Evolutionary conservation across 2,888 invertebrate species (phyloP).

Genomic region (Ophion obscuratus): DNA sequence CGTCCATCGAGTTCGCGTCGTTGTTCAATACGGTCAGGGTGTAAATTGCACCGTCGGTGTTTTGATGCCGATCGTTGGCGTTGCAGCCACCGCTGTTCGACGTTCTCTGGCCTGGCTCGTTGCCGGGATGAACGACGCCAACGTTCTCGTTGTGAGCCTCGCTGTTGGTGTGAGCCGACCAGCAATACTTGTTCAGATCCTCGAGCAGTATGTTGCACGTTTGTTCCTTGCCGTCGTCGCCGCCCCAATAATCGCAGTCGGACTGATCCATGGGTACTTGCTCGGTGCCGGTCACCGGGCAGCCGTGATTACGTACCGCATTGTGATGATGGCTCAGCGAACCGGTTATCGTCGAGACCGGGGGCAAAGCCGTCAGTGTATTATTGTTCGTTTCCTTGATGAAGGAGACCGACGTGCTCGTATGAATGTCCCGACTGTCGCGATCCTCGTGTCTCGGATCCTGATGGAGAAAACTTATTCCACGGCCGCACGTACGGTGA

Average conservation of each 20-base stretch:
- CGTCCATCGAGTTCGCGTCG: slow-evolving; percentile 85
- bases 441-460: slow-evolving; percentile 75
- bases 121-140: slow-evolving; percentile 84
- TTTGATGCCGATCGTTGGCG: slow-evolving; percentile 80
- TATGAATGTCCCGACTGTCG: slow-evolving; percentile 75
- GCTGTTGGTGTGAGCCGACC: slow-evolving; percentile 85
- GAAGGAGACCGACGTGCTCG: slow-evolving; percentile 76
- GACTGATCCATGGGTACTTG: slow-evolving; percentile 86
- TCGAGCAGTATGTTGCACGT: slow-evolving; percentile 87
- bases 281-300: slow-evolving; percentile 84
- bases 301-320: slow-evolving; percentile 73
- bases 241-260: slow-evolving; percentile 89
- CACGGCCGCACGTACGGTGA: slow-evolving; percentile 83
- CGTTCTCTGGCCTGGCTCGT: slow-evolving; percentile 85
- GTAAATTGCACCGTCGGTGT: slow-evolving; percentile 89
- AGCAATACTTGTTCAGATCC: slow-evolving; percentile 94
- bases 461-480: slow-evolving; percentile 76
- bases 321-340: slow-evolving; percentile 80
- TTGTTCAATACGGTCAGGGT: slow-evolving; percentile 94
- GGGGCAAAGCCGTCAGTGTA: slow-evolving; percentile 84
- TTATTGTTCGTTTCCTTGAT: slow-evolving; percentile 87
- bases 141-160: slow-evolving; percentile 86
- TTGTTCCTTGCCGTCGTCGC: slow-evolving; percentile 84
- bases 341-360: slow-evolving; percentile 82
- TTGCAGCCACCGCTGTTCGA: slow-evolving; percentile 75